Evolutionary conservation across 2,113 vertebrate species (phyloP).

Genomic region (Ondatra zibethicus): DNA sequence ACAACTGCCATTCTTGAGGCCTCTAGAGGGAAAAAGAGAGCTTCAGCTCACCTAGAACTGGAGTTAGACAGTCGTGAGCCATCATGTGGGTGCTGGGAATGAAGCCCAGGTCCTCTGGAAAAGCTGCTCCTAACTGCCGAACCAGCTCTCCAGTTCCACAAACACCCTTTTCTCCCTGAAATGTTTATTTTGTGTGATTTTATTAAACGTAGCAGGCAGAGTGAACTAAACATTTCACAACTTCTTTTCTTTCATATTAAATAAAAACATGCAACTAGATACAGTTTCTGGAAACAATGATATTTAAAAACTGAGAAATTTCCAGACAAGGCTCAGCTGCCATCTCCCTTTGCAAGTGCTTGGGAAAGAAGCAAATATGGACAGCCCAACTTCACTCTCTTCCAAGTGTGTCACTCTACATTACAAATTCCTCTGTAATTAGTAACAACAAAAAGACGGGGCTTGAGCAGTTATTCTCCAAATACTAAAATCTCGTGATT

Average conservation of each 20-base stretch:
- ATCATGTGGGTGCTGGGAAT: neutral
- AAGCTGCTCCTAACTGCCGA: neutral
- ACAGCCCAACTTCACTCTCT: neutral
- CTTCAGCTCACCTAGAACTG: neutral
- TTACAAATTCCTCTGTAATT: neutral
- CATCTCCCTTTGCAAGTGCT: neutral
- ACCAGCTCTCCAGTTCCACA: neutral
- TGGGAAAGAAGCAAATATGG: neutral
- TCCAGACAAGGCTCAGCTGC: neutral
- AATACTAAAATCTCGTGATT: neutral
- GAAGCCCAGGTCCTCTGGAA: neutral
- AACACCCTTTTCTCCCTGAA: neutral
- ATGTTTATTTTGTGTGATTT: neutral
- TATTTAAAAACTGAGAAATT: conserved; percentile 20
- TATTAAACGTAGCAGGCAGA: neutral
- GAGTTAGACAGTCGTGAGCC: neutral
- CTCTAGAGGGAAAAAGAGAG: neutral
- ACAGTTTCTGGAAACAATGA: neutral
- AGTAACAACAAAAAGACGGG: neutral
- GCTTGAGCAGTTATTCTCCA: neutral
- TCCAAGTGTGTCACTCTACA: neutral
- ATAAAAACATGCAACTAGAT: neutral
- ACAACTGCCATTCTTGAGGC: neutral
- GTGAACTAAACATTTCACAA: neutral
- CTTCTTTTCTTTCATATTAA: neutral